phyloP scores from a whole-genome alignment of 64 coral and sea anemone species.

The Hydrozoanthus tunicans region DNA sequence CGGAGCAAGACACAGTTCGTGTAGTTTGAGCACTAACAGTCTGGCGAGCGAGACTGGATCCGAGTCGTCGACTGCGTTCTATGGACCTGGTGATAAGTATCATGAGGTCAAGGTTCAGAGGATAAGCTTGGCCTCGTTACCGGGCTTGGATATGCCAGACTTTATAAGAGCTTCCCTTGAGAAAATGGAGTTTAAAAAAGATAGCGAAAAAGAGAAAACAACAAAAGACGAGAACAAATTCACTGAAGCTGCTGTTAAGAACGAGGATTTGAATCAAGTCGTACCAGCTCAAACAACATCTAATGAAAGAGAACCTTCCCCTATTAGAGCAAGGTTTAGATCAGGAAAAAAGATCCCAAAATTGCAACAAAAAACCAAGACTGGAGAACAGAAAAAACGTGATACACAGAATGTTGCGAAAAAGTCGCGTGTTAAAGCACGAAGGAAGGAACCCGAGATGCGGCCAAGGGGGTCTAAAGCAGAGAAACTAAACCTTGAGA shows the following conservation, averaged over 20 bases:
- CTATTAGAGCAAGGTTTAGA: constrained; percentile 36
- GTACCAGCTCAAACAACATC: neutral
- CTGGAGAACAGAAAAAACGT: neutral
- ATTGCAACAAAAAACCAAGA: neutral
- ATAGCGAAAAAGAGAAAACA: neutral
- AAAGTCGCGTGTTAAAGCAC: neutral
- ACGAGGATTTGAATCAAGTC: neutral
- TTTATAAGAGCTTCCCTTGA: constrained; percentile 34
- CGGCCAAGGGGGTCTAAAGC: constrained; percentile 13
- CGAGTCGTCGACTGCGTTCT: constrained; percentile 20
- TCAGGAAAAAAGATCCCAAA: constrained; percentile 7
- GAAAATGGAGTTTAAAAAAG: constrained; percentile 2
- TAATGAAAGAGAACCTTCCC: neutral
- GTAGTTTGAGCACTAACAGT: constrained; percentile 25
- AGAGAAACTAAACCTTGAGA: constrained; percentile 14
- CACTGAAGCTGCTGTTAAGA: neutral
- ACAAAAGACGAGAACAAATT: neutral
- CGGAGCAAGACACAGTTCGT: constrained; percentile 20
- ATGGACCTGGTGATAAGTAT: constrained; percentile 47
- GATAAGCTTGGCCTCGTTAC: constrained; percentile 35
- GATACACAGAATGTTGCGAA: neutral
- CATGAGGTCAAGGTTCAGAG: constrained; percentile 37
- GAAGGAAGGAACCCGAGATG: neutral
- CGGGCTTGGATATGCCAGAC: constrained; percentile 30
- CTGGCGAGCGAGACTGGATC: constrained; percentile 34